Base-by-base conservation (phyloP, 2,797 vertebrate species). In the Silurus lanzhouensis region DNA sequence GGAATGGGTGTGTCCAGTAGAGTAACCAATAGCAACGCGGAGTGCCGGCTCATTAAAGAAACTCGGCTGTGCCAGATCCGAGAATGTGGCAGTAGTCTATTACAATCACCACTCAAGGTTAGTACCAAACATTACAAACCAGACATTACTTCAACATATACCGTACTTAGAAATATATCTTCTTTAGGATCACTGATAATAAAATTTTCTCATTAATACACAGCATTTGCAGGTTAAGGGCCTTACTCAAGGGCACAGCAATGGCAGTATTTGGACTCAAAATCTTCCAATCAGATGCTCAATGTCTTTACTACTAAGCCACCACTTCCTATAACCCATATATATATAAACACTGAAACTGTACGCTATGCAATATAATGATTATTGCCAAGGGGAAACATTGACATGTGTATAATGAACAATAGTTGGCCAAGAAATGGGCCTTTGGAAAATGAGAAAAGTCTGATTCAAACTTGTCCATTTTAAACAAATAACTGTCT, bases 1-100 rank as follows among this genome's bases (percentile, higher is more conserved):
- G 90, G 91, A 55, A 90, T 92, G 82, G 92, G 92, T 7, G 88
- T 92, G 79, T 92, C 92, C 84, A 92, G 90, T 80, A 88, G 92
- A 25, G 90, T 93, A n/a, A 92, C 92, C 83, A 93, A 91, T 81
- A 87, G 66, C 86, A 93, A 93, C 64, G 63, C 83, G 10, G 88
- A 90, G 57, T 93, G 92, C 82, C 87, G 70, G 6, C 89, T 93
- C 0, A 12, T 89, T 71, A 91, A 86, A 46, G 89, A 93, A 86
- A 92, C 90, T 0, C 90, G 92, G 3, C 89, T 93, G 22, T 93
- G 92, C 88, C 90, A 91, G 74, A 89, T 92, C 46, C 87, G 89
- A 6, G 84, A 87, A 14, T 92, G 92, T 83, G 83, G 87, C 55
- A 7, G 72, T 20, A 71, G 74, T 10, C 63, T 85, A 55, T 20